Evolutionary conservation across 2,888 invertebrate species (phyloP), one percentile per base, ranked within the genome.

Genomic region (Stenotaenia linearis): DNA sequence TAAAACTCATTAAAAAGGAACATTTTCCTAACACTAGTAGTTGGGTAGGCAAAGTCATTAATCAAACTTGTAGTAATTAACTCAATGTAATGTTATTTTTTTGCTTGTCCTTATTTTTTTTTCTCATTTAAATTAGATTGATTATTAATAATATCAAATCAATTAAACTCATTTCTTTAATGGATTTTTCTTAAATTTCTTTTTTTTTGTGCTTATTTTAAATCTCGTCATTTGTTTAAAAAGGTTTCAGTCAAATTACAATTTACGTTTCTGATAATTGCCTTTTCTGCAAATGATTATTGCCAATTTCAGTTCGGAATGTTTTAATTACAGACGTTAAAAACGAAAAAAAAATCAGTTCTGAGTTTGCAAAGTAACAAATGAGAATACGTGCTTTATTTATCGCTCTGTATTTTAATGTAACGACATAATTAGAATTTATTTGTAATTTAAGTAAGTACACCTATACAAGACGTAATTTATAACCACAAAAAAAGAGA

Each of bases 61-160:
- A 69, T 69, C 69, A 69, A 69, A 25, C 6, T 15, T 69, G 69
- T 69, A 45, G 45, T 45, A 69, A 69, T 69, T 69, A 69, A 69
- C 28, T 69, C 5, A 32, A 32, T 6, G 9, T 32, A 4, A 32
- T 32, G 32, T 32, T 4, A 6, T 4, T 32, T 32, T 32, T 32
- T n/a, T n/a, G n/a, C n/a, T n/a, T n/a, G n/a, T n/a, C n/a, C n/a
- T n/a, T n/a, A n/a, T n/a, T 32, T 32, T 32, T 32, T 32, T 32
- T 32, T 32, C 9, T 32, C 5, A 32, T 6, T 6, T 6, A 32
- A 32, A 32, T 32, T 4, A 9, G 32, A 32, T 32, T 32, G 32
- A 32, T 32, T 32, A 32, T 32, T 32, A 32, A 32, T 9, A 32
- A 32, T 32, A 32, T 6, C 9, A 32, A 12, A 32, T 32, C 32